These are phyloP conservation scores for Nettapus auritus DNA, from an alignment of 2,113 vertebrate species.

Conservation along the genomic window DNA sequence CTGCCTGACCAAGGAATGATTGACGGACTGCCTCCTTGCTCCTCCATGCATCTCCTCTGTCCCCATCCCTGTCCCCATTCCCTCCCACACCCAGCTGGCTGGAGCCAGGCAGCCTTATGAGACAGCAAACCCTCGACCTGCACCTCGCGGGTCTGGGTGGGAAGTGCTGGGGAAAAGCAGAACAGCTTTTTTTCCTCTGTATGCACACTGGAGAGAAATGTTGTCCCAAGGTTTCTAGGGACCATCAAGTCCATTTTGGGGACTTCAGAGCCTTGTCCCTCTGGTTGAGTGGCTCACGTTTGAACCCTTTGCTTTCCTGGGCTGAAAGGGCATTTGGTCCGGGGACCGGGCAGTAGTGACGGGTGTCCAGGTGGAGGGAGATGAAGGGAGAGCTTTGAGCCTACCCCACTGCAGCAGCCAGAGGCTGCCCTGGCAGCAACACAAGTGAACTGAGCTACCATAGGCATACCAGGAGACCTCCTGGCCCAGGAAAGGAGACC, in stretches of 20 bases:
- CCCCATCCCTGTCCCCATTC: conserved; percentile 16
- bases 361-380: not conserved
- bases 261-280: not conserved
- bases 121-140: conserved; percentile 32
- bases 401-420: not conserved
- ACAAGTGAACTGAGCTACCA: rapidly evolving
- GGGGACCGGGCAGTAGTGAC: not conserved
- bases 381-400: not conserved
- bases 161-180: not conserved
- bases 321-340: not conserved
- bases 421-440: not conserved
- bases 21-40: conserved; percentile 79
- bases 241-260: not conserved
- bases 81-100: conserved; percentile 54
- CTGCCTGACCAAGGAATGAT: conserved; percentile 81
- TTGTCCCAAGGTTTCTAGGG: not conserved
- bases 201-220: not conserved
- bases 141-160: not conserved
- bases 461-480: not conserved
- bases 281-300: rapidly evolving
- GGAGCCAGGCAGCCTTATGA: conserved; percentile 61
- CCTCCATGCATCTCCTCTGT: conserved; percentile 36
- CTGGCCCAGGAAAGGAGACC: not conserved
- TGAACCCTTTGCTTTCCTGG: not conserved
- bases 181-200: not conserved